Conservation (phyloP, 1,140 invertebrate genomes). For the Teleogryllus occipitalis region DNA sequence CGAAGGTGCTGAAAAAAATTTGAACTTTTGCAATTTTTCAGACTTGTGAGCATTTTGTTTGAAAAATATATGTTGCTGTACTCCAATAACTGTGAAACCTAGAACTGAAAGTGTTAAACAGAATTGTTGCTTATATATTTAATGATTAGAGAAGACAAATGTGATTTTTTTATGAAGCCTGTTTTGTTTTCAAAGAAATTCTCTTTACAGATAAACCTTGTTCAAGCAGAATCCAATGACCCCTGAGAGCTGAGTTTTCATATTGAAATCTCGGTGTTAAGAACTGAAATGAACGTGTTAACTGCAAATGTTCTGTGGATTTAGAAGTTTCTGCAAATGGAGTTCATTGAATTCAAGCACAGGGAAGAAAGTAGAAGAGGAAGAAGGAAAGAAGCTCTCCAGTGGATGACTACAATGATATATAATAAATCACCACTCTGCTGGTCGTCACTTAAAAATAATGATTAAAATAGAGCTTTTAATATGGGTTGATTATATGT, state of each 20-base stretch:
- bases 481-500: background rate
- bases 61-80: too few species aligned
- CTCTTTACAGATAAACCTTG: background rate
- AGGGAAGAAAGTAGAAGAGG: background rate
- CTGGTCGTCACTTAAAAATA: background rate
- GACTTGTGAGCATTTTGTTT: too few species aligned
- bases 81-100: too few species aligned
- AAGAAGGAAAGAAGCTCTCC: background rate
- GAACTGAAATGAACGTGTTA: background rate
- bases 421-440: background rate
- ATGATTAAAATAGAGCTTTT: background rate
- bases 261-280: background rate
- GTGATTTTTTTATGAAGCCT: too few species aligned
- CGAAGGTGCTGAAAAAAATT: too few species aligned
- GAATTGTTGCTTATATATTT: too few species aligned
- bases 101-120: too few species aligned
- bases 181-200: background rate
- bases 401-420: background rate
- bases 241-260: background rate
- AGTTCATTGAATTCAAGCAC: too few species aligned
- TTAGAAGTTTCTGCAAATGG: background rate
- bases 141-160: too few species aligned
- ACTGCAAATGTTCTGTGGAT: background rate
- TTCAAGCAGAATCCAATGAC: background rate
- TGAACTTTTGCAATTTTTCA: too few species aligned